Evolutionary conservation across 2,797 vertebrate species (phyloP), one percentile per base, ranked within the genome.

Genomic region (Myoxocephalus aenaeus): DNA sequence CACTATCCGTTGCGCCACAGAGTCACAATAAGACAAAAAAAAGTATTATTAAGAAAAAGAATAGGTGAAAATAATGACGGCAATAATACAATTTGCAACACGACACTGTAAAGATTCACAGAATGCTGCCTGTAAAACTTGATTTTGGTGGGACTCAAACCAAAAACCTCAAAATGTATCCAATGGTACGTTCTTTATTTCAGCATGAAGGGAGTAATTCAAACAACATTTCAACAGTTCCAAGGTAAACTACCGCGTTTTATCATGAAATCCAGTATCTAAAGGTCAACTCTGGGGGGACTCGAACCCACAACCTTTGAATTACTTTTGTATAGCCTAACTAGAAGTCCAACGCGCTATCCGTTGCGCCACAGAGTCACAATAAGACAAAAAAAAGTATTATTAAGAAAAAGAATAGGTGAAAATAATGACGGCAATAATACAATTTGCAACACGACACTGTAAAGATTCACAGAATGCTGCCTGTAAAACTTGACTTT

Each of bases 301-400:
- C 86, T 91, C 85, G 83, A 93, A 92, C 90, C 90, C 89, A 85
- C 91, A 93, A 93, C 92, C 91, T 93, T 90, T 93, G 86, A 93
- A 92, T 83, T 15, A 48, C 85, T 27, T 38, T 50, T 9, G 22
- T 22, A 22, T 32, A 22, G 57, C 2, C 14, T 17, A 27, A 3
- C n/a, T 13, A 51, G 50, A 97, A 97, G 96, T 96, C 96, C 96
- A 97, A 96, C 94, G 96, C 58, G 14, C 71, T 80, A 7, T 73
- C 82, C 71, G 22, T 85, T 81, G 40, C 40, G 1, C 40, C 13
- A 42, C 40, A 42, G 20, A 50, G 48, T 6, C 13, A 4, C 40
- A 4, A 2, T 3, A 3, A 42, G 40, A 3, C 0, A 14, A 3
- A 15, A 14, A 42, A 42, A 14, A 0, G 4, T 3, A 5, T 42